Evolutionary conservation across 2,888 invertebrate genomes (phyloP).

Genomic region (Helicoverpa assulta): DNA sequence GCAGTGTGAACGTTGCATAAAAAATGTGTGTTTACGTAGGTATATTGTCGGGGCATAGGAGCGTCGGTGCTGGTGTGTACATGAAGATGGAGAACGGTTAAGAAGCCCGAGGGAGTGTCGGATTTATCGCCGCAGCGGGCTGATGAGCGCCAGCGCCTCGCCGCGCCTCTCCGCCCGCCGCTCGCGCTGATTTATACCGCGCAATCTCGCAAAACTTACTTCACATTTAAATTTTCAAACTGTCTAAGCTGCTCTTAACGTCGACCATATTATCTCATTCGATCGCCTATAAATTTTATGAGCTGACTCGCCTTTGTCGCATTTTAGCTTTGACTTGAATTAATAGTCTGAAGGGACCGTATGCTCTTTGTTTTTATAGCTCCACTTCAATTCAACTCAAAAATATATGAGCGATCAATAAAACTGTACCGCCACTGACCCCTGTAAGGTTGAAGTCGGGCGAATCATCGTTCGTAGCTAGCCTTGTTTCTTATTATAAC

Average conservation of each 20-base stretch:
- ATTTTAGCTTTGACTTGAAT: constrained; percentile 84
- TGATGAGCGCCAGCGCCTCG: constrained; percentile 78
- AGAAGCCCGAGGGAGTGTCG: constrained; percentile 87
- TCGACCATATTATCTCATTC: constrained; percentile 90
- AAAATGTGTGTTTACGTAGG: constrained; percentile 52
- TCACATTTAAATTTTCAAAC: constrained; percentile 91
- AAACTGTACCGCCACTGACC: constrained; percentile 49
- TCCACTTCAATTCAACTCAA: constrained; percentile 63
- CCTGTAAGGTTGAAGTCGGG: constrained; percentile 20
- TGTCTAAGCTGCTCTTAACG: constrained; percentile 90
- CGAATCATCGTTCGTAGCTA: constrained; percentile 38
- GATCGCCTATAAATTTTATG: constrained; percentile 90
- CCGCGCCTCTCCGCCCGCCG: constrained; percentile 71
- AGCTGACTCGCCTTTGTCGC: constrained; percentile 88
- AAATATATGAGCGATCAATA: constrained; percentile 60
- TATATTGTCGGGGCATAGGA: constrained; percentile 47
- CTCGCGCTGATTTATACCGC: constrained; percentile 88
- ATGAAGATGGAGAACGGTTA: constrained; percentile 84
- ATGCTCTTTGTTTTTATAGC: constrained; percentile 77
- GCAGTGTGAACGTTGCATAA: constrained; percentile 51
- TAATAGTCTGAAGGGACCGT: constrained; percentile 82
- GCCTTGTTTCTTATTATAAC: constrained; percentile 66
- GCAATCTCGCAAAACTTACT: constrained; percentile 91
- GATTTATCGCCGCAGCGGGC: constrained; percentile 86
- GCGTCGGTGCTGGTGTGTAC: constrained; percentile 68